Conservation (phyloP, 64 coral and sea anemone species). For the Platygyra sinensis region DNA sequence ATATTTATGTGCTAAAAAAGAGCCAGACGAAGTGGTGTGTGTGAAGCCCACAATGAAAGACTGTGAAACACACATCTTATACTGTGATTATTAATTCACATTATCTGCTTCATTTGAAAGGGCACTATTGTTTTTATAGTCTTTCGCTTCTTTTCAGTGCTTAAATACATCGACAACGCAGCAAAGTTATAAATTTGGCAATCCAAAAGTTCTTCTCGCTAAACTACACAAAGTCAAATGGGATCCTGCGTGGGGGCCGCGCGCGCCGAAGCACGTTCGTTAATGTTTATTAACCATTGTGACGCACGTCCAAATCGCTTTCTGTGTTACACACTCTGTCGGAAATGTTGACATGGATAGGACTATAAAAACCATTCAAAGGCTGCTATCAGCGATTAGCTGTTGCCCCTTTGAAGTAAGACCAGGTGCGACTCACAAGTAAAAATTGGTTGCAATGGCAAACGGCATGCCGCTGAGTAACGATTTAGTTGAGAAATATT, state of each 20-base stretch:
- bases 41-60: too few relatives aligned
- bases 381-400: constrained; percentile 12
- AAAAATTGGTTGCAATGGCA: background rate
- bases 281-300: background rate
- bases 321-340: background rate
- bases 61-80: too few relatives aligned
- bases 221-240: background rate
- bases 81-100: too few relatives aligned
- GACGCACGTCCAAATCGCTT: constrained; percentile 15
- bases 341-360: constrained; percentile 14
- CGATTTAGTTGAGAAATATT: constrained; percentile 78
- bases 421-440: background rate
- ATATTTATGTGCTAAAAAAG: too few relatives aligned
- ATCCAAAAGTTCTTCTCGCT: too few relatives aligned
- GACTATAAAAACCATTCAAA: constrained; percentile 16
- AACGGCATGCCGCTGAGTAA: constrained; percentile 38
- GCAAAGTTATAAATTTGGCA: background rate
- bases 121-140: too few relatives aligned
- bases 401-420: background rate
- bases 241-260: background rate
- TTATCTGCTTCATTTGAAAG: too few relatives aligned
- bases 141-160: too few relatives aligned
- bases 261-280: background rate
- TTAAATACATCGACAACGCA: too few relatives aligned
- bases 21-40: too few relatives aligned